Percentiles rank a stretch among this genome's conserved stretches.
Conservation (phyloP, 2,888 invertebrate genomes). For the Polyommatus iphigenia region DNA sequence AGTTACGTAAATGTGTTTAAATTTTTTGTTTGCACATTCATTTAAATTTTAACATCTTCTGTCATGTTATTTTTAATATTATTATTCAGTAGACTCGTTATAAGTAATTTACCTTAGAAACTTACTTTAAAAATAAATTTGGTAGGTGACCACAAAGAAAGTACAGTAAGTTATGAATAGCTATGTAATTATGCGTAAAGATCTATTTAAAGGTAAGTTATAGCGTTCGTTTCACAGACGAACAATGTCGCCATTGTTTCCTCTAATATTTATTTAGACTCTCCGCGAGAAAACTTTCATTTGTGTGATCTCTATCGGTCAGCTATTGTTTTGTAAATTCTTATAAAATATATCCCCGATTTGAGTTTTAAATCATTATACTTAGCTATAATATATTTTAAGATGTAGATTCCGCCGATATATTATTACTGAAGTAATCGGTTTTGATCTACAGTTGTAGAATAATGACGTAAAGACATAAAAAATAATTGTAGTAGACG, state of each 20-base stretch:
- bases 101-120: background rate
- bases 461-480: too few relatives aligned
- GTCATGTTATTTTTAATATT: background rate
- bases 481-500: too few relatives aligned
- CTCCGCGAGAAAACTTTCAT: constrained; percentile 71
- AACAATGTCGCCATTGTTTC: constrained; percentile 77
- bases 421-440: background rate
- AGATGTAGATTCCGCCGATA: background rate
- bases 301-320: constrained; percentile 62
- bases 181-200: constrained; percentile 39
- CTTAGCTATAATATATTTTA: background rate
- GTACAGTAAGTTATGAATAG: constrained; percentile 38
- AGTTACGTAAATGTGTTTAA: background rate
- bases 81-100: background rate
- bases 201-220: constrained; percentile 50
- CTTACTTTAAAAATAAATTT: background rate
- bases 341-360: constrained; percentile 15
- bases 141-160: constrained; percentile 31
- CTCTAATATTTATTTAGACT: constrained; percentile 65
- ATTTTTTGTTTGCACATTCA: background rate
- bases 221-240: constrained; percentile 64
- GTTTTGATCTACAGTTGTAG: too few relatives aligned
- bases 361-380: background rate
- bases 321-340: constrained; percentile 51
- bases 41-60: background rate